Evolutionary conservation across 2,113 vertebrate species (phyloP), one percentile per base, ranked within the genome.

Genomic region (Nyctibius bracteatus): DNA sequence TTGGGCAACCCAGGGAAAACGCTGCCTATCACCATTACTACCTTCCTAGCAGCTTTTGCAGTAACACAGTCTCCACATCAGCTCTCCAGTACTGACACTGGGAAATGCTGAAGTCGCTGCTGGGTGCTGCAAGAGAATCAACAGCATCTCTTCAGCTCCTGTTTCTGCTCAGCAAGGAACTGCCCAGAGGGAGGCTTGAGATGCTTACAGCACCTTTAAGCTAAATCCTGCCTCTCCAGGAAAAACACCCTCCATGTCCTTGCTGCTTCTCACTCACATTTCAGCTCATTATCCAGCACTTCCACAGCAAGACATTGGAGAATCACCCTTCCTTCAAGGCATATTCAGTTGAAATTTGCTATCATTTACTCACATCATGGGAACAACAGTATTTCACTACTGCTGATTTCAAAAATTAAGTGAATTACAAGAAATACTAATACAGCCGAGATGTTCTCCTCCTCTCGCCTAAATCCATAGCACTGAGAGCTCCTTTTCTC

Each of bases 71-170:
- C 17, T 62, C 72, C 5, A 1, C 11, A 20, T 46, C 31, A 19
- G 15, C 27, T 90, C 78, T 62, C 27, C 66, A 47, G 25, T 19
- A 37, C 28, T 13, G 33, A 55, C 30, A 6, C 12, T 2, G 35
- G n/a, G 65, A 87, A 85, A 70, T 0, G 0, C 33, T 49, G 24
- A 39, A 90, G 27, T 49, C 0, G 0, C 68, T 84, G 27, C 33
- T 89, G 72, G 31, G 14, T 51, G 23, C 58, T 90, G 51, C 41
- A 58, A n/a, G 33, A 61, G 12, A 22, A 65, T 88, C 5, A 3
- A 58, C 19, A 73, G 25, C 37, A 46, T 43, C 51, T 39, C 59
- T 54, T 82, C n/a, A 31, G 49, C 11, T 80, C 18, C 41, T 35
- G 6, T 54, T 79, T 65, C 46, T 80, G 74, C 52, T 92, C 71